Base-by-base conservation (phyloP, 1,140 invertebrate genomes). In the Parapsyche elsis region DNA sequence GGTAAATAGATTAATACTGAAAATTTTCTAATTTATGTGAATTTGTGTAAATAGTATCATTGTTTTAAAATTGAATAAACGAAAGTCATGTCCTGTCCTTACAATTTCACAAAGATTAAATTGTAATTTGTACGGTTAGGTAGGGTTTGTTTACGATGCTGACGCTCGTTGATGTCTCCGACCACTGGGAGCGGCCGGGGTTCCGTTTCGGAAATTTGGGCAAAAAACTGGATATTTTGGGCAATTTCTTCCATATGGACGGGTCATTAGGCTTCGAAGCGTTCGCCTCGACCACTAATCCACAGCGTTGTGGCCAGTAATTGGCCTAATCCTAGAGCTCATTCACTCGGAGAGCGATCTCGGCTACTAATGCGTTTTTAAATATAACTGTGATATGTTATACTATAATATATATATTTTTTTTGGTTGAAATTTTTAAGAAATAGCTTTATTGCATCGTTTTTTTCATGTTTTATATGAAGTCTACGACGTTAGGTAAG, bases 371-470 rank as follows among this genome's bases (percentile, higher is more conserved):
- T 82, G 81, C 81, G 81, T 82, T 82, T 82, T 82, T 82, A 82
- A 82, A 82, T 82, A 82, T 82, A 80, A 82, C 81, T 82, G 81
- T 82, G 81, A 82, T 82, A 80, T 82, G 71, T 77, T 76, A 80
- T 71, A 80, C 75, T 82, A 76, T 80, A 70, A 70, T n/a, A n/a
- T n/a, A n/a, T n/a, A n/a, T n/a, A n/a, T 53, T 46, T 82, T 78
- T 80, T 81, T 64, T 80, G 61, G 78, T 82, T 78, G 76, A 74
- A 53, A 80, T 80, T 76, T 80, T 82, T 82, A 82, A 80, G 64
- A 82, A 80, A 82, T 80, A 80, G 53, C 75, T 77, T 77, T 77
- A 77, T 77, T 77, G 75, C 57, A 77, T 77, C 26, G 75, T 64
- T 64, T 76, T 45, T 73, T 16, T 73, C 19, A 1, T 30, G 7